Base-by-base conservation (phyloP, 1,140 invertebrate genomes). In the Colletes gigas region DNA sequence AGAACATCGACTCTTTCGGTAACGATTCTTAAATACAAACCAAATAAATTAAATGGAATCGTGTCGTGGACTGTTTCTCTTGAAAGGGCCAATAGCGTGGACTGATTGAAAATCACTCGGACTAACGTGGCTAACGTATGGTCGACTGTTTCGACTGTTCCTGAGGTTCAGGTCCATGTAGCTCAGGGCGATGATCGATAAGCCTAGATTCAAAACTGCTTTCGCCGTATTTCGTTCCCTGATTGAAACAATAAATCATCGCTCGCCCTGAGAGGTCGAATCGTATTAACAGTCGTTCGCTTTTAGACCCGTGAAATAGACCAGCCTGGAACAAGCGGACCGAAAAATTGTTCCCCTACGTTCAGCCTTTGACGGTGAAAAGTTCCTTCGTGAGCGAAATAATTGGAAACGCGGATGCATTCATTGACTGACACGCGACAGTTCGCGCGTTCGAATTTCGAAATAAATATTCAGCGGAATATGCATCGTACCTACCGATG, bases 181-280 rank as follows among this genome's bases (percentile, higher is more conserved):
- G 52, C n/a, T 60, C 41, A 19, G 41, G 75, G 1, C 59, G 4
- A 55, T 78, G 76, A 78, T 78, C 76, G 76, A 78, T 78, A 78
- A 78, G 68, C 50, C 59, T 72, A 72, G 68, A 78, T 78, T 71
- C 68, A 78, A 78, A 72, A 63, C 59, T 63, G 76, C 76, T 59
- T 63, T 7, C 47, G 15, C 44, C 15, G 68, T 63, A 21, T 54
- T 78, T 62, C 57, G 76, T 41, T 12, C 44, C 3, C 57, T 57
- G 67, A 78, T 78, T 62, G 68, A 70, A 72, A 78, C 76, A 15
- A 78, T 78, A 63, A 72, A 78, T 78, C 76, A 78, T 14, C 57
- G 57, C 19, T 2, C 9, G 30, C 57, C 4, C 39, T 12, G 21
- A 17, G 57, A 54, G 9, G 21, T 71, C 19, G 57, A 63, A 71